Evolutionary conservation across 2,113 vertebrate species (phyloP).

Genomic region (Cynoglossus semilaevis): DNA sequence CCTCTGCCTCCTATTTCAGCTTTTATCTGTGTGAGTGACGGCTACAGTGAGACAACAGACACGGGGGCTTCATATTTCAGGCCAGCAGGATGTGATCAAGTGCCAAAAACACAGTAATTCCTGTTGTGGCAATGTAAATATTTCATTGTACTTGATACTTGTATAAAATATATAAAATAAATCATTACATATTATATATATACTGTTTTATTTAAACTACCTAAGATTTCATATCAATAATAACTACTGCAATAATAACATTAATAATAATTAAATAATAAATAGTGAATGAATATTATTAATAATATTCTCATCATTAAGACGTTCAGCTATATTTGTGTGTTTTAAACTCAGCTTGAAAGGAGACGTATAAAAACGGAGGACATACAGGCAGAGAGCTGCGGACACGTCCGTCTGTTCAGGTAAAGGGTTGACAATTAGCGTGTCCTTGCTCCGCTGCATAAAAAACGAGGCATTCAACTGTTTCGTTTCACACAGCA

Average conservation of each 20-base stretch:
- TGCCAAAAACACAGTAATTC: neutral
- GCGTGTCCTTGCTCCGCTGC: neutral
- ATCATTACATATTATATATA: no score
- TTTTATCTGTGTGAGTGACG: constrained; percentile 14
- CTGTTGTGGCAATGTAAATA: neutral
- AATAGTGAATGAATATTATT: no score
- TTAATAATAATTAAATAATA: no score
- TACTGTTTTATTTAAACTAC: no score
- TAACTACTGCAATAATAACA: no score
- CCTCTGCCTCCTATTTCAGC: constrained; percentile 14
- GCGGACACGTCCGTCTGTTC: neutral
- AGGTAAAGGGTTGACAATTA: neutral
- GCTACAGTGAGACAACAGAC: neutral
- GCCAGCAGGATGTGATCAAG: neutral
- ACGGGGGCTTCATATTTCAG: neutral
- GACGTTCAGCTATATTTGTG: no score
- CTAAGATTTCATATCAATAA: no score
- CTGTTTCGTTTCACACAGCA: neutral
- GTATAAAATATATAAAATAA: no score
- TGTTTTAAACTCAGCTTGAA: no score
- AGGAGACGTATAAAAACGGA: no score
- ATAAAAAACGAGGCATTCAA: neutral
- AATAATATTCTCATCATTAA: no score
- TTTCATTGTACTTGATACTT: neutral
- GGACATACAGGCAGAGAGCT: neutral